These are phyloP conservation scores for Spondyliosoma cantharus DNA, from an alignment of 2,797 vertebrate species.

Conservation along the genomic window DNA sequence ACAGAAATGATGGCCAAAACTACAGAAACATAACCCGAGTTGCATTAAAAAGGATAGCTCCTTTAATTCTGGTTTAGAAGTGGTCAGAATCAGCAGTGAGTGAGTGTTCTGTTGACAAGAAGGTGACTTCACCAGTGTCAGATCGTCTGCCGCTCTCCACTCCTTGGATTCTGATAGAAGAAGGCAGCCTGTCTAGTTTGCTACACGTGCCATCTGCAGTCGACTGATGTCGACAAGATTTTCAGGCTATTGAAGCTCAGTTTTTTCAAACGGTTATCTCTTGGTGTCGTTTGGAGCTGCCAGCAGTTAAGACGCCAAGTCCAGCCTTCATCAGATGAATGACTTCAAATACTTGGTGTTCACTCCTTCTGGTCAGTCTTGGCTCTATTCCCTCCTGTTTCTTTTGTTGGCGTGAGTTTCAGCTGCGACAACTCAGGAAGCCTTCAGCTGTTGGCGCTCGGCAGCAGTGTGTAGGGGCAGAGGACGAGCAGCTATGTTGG, in stretches of 20 bases:
- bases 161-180: conserved; percentile 16
- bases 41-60: background rate
- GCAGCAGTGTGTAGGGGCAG: conserved; percentile 24
- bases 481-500: conserved; percentile 43
- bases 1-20: background rate
- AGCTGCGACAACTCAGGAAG: conserved; percentile 16
- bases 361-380: conserved; percentile 10
- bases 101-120: background rate
- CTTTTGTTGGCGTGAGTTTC: conserved; percentile 10
- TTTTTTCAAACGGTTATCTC: conserved; percentile 19
- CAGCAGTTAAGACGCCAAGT: conserved; percentile 12
- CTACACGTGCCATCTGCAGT: conserved; percentile 7
- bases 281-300: conserved; percentile 24
- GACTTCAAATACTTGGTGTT: conserved; percentile 24
- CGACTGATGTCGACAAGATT: conserved; percentile 27
- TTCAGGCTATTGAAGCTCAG: conserved; percentile 15
- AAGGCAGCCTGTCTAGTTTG: conserved; percentile 23
- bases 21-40: background rate
- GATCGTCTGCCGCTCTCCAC: background rate
- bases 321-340: conserved; percentile 19
- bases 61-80: conserved; percentile 16
- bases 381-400: background rate
- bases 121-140: conserved; percentile 7
- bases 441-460: conserved; percentile 48
- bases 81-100: conserved; percentile 3